Conservation (phyloP, 2,113 vertebrate genomes). For the Sinocyclocheilus anophthalmus region DNA sequence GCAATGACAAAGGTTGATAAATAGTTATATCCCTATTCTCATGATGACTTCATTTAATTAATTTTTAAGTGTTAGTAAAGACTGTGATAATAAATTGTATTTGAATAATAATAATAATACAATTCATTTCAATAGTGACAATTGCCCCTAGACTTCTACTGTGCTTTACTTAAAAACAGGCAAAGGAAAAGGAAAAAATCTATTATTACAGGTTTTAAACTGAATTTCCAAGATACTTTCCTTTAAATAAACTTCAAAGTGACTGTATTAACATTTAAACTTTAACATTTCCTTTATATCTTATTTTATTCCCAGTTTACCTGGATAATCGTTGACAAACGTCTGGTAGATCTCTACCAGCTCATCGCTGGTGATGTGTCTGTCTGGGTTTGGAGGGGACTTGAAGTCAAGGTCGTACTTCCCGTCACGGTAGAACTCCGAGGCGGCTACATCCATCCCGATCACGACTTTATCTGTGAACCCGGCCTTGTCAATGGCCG, state of each 20-base stretch:
- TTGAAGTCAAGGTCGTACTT: constrained; percentile 97
- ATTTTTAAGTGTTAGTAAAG: no score
- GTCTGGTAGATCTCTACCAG: constrained; percentile 91
- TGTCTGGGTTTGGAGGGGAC: constrained; percentile 84
- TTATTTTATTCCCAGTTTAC: constrained; percentile 63
- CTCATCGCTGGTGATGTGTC: constrained; percentile 87
- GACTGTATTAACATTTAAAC: not conserved
- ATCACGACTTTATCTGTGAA: constrained; percentile 95
- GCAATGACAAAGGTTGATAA: no score
- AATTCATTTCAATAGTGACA: not conserved
- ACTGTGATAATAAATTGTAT: not conserved
- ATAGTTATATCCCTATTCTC: no score
- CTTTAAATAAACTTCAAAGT: not conserved
- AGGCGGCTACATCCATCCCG: constrained; percentile 94
- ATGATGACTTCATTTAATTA: no score
- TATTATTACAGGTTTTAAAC: not conserved
- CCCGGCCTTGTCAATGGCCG: constrained; percentile 91
- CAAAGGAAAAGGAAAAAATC: not conserved
- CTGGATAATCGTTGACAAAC: constrained; percentile 94
- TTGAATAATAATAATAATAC: not conserved
- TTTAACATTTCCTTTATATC: no score
- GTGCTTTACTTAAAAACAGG: not conserved
- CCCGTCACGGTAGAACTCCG: constrained; percentile 90
- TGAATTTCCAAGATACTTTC: no score
- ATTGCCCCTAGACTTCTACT: not conserved